phyloP scores from a whole-genome alignment of 2,797 vertebrate species.

The Alauda arvensis region DNA sequence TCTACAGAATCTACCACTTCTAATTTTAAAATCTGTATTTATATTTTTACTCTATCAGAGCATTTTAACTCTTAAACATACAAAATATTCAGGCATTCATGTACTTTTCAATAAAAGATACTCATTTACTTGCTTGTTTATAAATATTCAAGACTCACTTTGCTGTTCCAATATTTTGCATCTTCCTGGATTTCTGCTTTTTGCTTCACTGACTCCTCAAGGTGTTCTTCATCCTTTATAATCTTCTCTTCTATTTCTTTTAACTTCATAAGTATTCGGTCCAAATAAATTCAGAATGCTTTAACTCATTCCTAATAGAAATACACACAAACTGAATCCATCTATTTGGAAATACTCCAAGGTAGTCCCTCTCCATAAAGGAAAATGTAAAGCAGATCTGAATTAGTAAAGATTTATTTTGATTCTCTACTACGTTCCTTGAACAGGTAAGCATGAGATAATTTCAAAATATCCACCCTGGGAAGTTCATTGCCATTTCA shows the following conservation, averaged over 20 bases:
- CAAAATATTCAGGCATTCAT: slow-evolving; percentile 24
- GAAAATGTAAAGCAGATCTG: slow-evolving; percentile 53
- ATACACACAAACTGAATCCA: slow-evolving; percentile 39
- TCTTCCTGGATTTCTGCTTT: slow-evolving; percentile 55
- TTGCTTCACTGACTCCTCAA: slow-evolving; percentile 59
- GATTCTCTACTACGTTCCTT: slow-evolving; percentile 20
- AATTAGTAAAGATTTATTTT: slow-evolving; percentile 58
- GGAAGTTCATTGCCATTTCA: not conserved
- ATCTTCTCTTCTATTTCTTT: slow-evolving; percentile 58
- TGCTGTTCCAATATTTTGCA: slow-evolving; percentile 55
- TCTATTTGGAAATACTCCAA: slow-evolving; percentile 55
- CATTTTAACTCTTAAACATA: slow-evolving; percentile 7
- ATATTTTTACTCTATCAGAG: not conserved
- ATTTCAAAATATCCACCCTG: slow-evolving; percentile 7
- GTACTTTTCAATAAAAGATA: slow-evolving; percentile 41
- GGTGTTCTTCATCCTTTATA: slow-evolving; percentile 59
- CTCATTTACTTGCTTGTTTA: slow-evolving; percentile 52
- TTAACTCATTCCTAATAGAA: slow-evolving; percentile 62
- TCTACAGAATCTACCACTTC: not conserved
- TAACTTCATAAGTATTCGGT: slow-evolving; percentile 51
- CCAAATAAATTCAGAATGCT: slow-evolving; percentile 47
- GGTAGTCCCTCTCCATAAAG: slow-evolving; percentile 30
- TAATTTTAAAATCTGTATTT: not conserved
- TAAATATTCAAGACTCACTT: slow-evolving; percentile 65
- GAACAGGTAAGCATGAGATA: slow-evolving; percentile 23